Percentiles rank a stretch among this genome's conserved stretches.
These are phyloP conservation scores for Procambarus clarkii DNA, from an alignment of 1,140 invertebrate species.

Conservation along the genomic window DNA sequence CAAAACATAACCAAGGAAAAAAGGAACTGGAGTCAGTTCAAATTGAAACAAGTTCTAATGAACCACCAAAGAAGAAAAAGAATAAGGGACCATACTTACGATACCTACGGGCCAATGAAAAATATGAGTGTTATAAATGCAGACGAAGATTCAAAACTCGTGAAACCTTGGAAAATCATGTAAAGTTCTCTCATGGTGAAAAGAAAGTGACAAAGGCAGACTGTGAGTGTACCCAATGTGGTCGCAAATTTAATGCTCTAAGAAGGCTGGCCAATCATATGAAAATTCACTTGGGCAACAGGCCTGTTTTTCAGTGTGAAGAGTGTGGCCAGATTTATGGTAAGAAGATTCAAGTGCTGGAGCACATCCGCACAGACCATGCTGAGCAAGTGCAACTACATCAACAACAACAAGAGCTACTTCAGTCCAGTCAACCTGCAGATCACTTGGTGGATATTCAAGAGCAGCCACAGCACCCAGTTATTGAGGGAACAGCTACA, in stretches of 20 bases:
- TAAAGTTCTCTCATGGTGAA: conserved; percentile 61
- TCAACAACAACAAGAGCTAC: conserved; percentile 52
- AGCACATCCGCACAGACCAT: conserved; percentile 71
- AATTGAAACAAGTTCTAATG: neutral
- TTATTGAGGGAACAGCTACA: conserved; percentile 18
- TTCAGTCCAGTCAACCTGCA: conserved; percentile 24
- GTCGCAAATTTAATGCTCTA: conserved; percentile 64
- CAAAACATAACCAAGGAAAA: conserved; percentile 42
- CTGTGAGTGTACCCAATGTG: conserved; percentile 57
- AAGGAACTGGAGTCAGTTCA: conserved; percentile 13
- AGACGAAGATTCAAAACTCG: conserved; percentile 63
- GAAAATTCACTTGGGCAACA: conserved; percentile 68
- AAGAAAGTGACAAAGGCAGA: conserved; percentile 59
- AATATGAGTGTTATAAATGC: conserved; percentile 63
- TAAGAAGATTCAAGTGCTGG: conserved; percentile 70
- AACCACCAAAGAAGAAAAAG: conserved; percentile 59
- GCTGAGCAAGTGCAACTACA: conserved; percentile 69
- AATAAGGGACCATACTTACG: conserved; percentile 69
- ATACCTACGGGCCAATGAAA: conserved; percentile 66
- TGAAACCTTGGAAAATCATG: conserved; percentile 61
- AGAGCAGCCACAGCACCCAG: conserved; percentile 25
- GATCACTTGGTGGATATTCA: conserved; percentile 20
- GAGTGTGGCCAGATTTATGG: conserved; percentile 71
- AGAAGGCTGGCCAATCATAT: conserved; percentile 63
- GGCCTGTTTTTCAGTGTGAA: conserved; percentile 71